Base-by-base conservation (phyloP, 2,113 vertebrate genomes). In the Camelus dromedarius region DNA sequence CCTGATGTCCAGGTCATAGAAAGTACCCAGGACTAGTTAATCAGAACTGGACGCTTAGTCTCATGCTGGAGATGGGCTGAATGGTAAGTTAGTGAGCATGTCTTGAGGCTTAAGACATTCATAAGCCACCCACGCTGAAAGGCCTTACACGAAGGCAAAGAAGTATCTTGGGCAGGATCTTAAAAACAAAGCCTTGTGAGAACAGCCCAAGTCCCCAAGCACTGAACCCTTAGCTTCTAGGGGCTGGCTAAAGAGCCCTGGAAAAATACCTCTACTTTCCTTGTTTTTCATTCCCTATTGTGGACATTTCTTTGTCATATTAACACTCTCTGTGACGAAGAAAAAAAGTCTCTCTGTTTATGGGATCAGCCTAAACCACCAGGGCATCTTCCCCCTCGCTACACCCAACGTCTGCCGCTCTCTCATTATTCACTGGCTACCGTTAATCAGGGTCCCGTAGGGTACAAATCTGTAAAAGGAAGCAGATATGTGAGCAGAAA, bases 401-500 rank as follows among this genome's bases (percentile, higher is more conserved):
- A 64, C 58, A 73, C 93, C 90, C 96, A 72, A 28, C 6, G 82
- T 81, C 96, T 97, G 88, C 56, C 12, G 76, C 95, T 93, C 92
- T 92, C 89, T 98, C 89, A 93, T 97, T 97, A 96, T 82, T 97
- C 88, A 92, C 92, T 58, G 93, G 80, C 97, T 97, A 94, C 77
- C 75, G 84, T 93, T 97, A 96, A 96, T 96, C 97, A 96, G 93
- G 75, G 73, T 96, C 97, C 96, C 87, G 4, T 76, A 96, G 96
- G 96, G 96, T 92, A 96, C 75, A 62, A 93, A 97, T 95, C 95
- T 96, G 95, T 97, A 96, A 96, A 96, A 97, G 88, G 96, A 97
- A 93, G 96, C 93, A 98, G 96, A 92, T 95, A 95, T 93, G 96
- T 92, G 96, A 97, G 93, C 89, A 96, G 89, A 96, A 96, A 96